A percentile compares a stretch with the other conserved stretches of the same genome.
These are phyloP conservation scores for Pachyuromys duprasi DNA, from an alignment of 2,797 vertebrate species.

Conservation along the genomic window DNA sequence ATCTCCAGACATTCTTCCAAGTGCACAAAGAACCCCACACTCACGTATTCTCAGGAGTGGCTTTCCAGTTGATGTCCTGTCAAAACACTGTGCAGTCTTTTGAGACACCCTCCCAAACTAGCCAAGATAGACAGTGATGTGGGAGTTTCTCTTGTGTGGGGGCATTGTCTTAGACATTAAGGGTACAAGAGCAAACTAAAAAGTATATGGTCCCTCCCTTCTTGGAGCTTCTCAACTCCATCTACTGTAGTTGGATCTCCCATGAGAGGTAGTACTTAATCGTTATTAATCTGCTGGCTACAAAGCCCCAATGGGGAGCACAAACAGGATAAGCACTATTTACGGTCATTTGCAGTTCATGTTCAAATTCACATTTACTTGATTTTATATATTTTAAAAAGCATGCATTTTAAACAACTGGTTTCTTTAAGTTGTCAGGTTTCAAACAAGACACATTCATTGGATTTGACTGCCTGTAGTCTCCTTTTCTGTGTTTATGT, in stretches of 20 bases:
- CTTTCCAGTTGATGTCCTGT: not conserved
- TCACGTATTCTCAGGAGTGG: not conserved
- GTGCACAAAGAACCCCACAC: not conserved
- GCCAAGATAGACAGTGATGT: not conserved
- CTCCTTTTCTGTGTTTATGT: not conserved
- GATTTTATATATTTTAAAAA: not conserved
- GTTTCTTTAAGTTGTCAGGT: slow-evolving; percentile 30
- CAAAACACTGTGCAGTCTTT: not conserved
- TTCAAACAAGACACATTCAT: not conserved
- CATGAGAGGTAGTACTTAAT: not conserved
- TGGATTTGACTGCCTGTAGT: not conserved
- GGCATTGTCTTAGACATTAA: not conserved
- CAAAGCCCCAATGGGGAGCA: not conserved
- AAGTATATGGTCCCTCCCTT: not conserved
- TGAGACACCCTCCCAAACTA: not conserved
- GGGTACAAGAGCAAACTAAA: not conserved
- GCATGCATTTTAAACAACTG: not conserved
- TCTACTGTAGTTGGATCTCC: not conserved
- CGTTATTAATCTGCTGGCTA: not conserved
- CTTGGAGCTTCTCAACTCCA: not conserved
- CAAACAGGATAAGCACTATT: not conserved
- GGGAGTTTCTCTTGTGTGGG: not conserved
- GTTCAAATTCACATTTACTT: slow-evolving; percentile 6
- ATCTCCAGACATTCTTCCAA: not conserved
- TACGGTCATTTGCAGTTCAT: not conserved